phyloP scores from a whole-genome alignment of 2,888 invertebrate species.

The Phalera bucephala region DNA sequence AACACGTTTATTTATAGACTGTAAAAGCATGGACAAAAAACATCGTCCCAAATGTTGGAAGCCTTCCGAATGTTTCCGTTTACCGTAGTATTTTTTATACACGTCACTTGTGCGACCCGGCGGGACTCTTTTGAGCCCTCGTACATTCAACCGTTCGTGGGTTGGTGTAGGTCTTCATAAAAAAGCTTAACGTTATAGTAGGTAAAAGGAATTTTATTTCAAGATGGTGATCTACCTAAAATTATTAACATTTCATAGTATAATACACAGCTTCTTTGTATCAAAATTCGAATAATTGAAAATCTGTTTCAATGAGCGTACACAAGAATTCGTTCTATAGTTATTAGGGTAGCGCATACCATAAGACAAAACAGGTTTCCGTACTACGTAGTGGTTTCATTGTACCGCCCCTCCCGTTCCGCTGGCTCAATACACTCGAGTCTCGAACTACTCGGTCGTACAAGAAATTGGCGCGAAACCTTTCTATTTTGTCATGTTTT shows the following conservation, averaged over 20 bases:
- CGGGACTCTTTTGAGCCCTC: constrained; percentile 33
- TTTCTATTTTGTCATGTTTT: constrained; percentile 1
- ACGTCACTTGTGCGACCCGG: constrained; percentile 40
- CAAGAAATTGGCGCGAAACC: constrained; percentile 60
- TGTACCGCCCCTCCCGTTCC: constrained; percentile 40
- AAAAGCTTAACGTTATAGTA: constrained; percentile 18
- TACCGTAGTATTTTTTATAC: constrained; percentile 55
- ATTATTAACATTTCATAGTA: no score
- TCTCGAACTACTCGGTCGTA: constrained; percentile 17
- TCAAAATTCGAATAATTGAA: no score
- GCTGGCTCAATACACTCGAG: constrained; percentile 40
- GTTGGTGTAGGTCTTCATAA: constrained; percentile 64
- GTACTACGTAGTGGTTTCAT: constrained; percentile 73
- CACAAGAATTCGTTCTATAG: constrained; percentile 38
- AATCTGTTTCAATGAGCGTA: no score
- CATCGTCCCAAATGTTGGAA: constrained; percentile 62
- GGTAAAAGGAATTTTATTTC: background rate
- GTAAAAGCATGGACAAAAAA: constrained; percentile 66
- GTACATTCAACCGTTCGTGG: constrained; percentile 41
- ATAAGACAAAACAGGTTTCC: constrained; percentile 68
- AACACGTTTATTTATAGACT: constrained; percentile 66
- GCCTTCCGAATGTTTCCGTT: constrained; percentile 57
- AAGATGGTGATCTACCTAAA: no score
- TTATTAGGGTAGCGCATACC: constrained; percentile 64
- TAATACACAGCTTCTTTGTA: no score